Base-by-base conservation (phyloP, 2,797 vertebrate species). In the Malurus leucopterus region DNA sequence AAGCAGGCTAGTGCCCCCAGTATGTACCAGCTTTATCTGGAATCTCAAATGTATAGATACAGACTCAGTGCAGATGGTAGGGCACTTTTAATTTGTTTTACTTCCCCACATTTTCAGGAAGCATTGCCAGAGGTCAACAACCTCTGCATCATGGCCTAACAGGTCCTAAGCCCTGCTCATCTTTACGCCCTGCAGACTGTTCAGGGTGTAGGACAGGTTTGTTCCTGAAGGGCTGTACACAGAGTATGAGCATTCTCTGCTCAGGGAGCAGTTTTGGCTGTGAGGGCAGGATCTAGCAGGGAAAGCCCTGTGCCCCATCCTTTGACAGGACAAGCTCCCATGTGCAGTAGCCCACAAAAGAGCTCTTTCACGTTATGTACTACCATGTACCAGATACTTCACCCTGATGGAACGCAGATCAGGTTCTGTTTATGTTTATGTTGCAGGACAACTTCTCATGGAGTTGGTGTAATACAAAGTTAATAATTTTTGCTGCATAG, bases 301-400 rank as follows among this genome's bases (percentile, higher is more conserved):
- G 55, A 51, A 77, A 50, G 18, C 15, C 17, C 4, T 9, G 8
- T 43, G 26, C 10, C 24, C 20, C 8, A 9, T 17, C 29, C 19
- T 71, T 63, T 8, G 5, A 71, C 54, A 71, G 8, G 41, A 53
- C 19, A 67, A 78, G 11, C 3, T 85, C 23, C 62, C 34, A 30
- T 1, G 12, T 43, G 27, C 47, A 68, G 7, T 11, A 70, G 2
- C 9, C 17, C 30, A 73, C 15, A 47, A 40, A 79, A 68, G 19
- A 47, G 6, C 1, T 53, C 17, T 67, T 50, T 53, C 5, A 8
- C 12, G 19, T 70, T 54, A 26, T 0, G 0, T 53, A 15, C 1
- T 15, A 5, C 22, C 53, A 22, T 43, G 20, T 54, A 51, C 15
- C 26, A 47, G 29, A 32, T 44, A 7, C 13, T 80, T 68, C 34